Base-by-base conservation (phyloP, 2,888 invertebrate genomes). In the Acrocyrtus sp. region DNA sequence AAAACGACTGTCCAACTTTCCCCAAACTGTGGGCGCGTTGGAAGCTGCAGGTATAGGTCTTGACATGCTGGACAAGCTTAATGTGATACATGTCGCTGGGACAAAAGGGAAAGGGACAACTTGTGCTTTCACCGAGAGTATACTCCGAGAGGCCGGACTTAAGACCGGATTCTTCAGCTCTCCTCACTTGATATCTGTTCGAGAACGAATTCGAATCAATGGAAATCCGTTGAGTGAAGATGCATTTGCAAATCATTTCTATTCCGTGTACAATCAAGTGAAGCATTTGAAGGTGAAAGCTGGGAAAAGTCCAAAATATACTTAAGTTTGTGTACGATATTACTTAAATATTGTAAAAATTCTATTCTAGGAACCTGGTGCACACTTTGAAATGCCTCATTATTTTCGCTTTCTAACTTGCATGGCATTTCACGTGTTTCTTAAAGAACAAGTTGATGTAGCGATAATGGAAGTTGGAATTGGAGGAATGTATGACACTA, bases 81-180 rank as follows among this genome's bases (percentile, higher is more conserved):
- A 94, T 62, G 89, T 96, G 47, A 95, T 99, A 82, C 99, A 99
- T 86, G 91, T 99, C 5, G 90, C 95, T 72, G 99, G 99, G 10
- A 98, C 98, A 1, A 99, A 99, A 86, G 99, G 98, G 60, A 99
- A 99, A 89, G 95, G 89, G 2, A 96, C 96, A 19, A 96, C 97
- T 0, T 96, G 97, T 83, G 96, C 97, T 0, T 91, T 94, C 84
- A 90, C 91, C 78, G 99, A 99, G 84, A 90, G 92, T 0, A 93
- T 99, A 74, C 87, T 99, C 10, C 89, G 94, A 0, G 86, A 89
- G 24, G 90, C 93, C 83, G 96, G 96, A 1, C 90, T 89, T 82
- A 91, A 88, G 82, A 98, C 98, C 0, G 98, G 98, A 5, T 94
- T 99, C 84, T 98, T 90, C 84, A 95, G 95, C 56, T 99, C 98